A percentile compares a stretch with the other conserved stretches of the same genome.
phyloP scores from a whole-genome alignment of 2,113 vertebrate genomes.

The Paralichthys olivaceus region DNA sequence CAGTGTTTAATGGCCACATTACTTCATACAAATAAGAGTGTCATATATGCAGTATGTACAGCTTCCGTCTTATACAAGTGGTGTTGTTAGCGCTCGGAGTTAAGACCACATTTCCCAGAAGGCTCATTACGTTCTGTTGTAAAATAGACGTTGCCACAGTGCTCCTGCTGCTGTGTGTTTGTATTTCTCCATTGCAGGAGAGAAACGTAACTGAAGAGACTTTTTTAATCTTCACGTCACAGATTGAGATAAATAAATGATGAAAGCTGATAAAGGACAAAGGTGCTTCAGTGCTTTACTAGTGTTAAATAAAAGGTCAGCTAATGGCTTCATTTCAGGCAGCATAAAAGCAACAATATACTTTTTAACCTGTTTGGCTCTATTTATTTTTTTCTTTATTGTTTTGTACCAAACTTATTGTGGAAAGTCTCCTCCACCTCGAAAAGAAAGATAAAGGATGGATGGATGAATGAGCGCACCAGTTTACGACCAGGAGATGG shows the following conservation, averaged over 20 bases:
- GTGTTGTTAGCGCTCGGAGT: conserved; percentile 17
- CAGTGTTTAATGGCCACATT: conserved; percentile 45
- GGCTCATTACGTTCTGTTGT: conserved; percentile 31
- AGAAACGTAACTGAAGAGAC: too few species aligned
- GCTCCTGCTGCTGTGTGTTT: conserved; percentile 21
- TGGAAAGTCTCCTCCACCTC: too few species aligned
- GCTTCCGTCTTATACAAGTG: conserved; percentile 5
- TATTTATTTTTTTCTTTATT: too few species aligned
- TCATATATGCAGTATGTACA: conserved; percentile 17
- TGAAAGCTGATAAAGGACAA: background rate
- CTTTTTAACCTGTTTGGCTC: too few species aligned
- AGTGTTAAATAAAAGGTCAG: too few species aligned
- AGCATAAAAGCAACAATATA: too few species aligned
- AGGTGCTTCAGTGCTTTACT: too few species aligned
- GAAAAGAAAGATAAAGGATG: too few species aligned
- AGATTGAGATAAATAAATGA: conserved; percentile 16
- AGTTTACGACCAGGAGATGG: background rate
- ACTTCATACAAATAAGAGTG: conserved; percentile 23
- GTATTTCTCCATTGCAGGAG: background rate
- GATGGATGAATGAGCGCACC: too few species aligned
- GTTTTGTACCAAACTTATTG: too few species aligned
- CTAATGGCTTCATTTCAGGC: too few species aligned
- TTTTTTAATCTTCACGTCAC: background rate
- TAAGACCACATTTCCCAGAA: conserved; percentile 31
- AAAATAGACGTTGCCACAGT: conserved; percentile 26